Percentiles rank a stretch among this genome's conserved stretches.
These are phyloP conservation scores for Lamprotornis superbus DNA, from an alignment of 2,113 vertebrate genomes.

Conservation along the genomic window DNA sequence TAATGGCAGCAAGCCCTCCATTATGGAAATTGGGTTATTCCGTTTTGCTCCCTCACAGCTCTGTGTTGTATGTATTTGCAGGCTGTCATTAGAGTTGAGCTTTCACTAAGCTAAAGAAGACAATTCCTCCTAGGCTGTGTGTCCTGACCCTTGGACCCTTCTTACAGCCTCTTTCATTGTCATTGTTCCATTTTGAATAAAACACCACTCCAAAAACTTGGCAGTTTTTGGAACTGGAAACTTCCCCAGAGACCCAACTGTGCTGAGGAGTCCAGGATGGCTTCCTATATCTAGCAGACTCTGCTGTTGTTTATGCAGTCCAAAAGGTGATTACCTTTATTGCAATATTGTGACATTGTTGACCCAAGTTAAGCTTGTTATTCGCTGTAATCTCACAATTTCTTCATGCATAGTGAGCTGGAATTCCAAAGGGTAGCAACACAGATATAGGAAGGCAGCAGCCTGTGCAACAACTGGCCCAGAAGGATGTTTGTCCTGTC, in stretches of 20 bases:
- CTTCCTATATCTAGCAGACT: neutral
- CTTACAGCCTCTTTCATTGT: neutral
- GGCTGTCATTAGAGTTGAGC: neutral
- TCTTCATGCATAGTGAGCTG: neutral
- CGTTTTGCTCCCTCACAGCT: neutral
- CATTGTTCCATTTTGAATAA: neutral
- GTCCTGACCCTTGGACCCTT: neutral
- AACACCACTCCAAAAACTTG: neutral
- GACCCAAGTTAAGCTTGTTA: neutral
- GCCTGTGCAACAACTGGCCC: neutral
- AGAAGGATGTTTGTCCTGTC: neutral
- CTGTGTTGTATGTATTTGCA: neutral
- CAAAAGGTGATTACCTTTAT: neutral
- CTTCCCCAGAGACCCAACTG: neutral
- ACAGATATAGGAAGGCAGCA: neutral
- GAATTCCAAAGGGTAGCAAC: conserved; percentile 20
- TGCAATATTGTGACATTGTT: conserved; percentile 1
- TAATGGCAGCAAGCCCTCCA: neutral
- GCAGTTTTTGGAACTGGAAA: neutral
- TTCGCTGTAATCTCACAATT: neutral
- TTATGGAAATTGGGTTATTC: neutral
- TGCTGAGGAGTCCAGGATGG: neutral
- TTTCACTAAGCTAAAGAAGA: neutral
- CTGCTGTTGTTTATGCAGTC: neutral
- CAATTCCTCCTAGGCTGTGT: neutral